Percentiles rank a stretch among this genome's conserved stretches.
Evolutionary conservation across 2,888 invertebrate species (phyloP).

Genomic region (Dilophus febrilis): DNA sequence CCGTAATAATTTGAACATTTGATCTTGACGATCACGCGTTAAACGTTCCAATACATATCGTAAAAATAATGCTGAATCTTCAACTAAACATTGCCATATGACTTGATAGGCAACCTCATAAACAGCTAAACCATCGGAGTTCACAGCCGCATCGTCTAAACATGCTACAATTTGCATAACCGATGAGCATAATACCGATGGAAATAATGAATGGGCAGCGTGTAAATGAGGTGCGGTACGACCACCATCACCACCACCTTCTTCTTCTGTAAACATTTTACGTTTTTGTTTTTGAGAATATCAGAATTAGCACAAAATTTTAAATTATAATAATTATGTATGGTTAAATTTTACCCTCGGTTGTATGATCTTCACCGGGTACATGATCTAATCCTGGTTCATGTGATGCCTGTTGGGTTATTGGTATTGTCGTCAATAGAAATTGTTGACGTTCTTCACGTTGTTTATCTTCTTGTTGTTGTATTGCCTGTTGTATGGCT

Average conservation of each 20-base stretch:
- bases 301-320: no score
- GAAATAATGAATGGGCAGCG: conserved; percentile 88
- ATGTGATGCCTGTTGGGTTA: conserved; percentile 86
- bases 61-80: conserved; percentile 91
- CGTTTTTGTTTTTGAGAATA: no score
- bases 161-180: conserved; percentile 88
- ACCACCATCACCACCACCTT: conserved; percentile 52
- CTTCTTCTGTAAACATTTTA: conserved; percentile 32
- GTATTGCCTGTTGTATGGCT: conserved; percentile 83
- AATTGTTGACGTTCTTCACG: conserved; percentile 90
- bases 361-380: conserved; percentile 67
- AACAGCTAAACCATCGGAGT: conserved; percentile 84
- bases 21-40: conserved; percentile 83
- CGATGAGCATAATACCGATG: conserved; percentile 89
- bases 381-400: conserved; percentile 82
- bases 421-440: conserved; percentile 86
- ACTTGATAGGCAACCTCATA: conserved; percentile 94
- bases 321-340: no score
- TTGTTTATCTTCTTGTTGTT: conserved; percentile 91
- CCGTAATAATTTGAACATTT: conserved; percentile 82
- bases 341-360: no score
- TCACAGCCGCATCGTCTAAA: conserved; percentile 91
- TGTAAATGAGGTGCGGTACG: conserved; percentile 70
- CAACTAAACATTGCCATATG: conserved; percentile 94
- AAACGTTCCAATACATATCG: conserved; percentile 89